Conservation (phyloP, 2,113 vertebrate species). For the Glaucidium brasilianum region DNA sequence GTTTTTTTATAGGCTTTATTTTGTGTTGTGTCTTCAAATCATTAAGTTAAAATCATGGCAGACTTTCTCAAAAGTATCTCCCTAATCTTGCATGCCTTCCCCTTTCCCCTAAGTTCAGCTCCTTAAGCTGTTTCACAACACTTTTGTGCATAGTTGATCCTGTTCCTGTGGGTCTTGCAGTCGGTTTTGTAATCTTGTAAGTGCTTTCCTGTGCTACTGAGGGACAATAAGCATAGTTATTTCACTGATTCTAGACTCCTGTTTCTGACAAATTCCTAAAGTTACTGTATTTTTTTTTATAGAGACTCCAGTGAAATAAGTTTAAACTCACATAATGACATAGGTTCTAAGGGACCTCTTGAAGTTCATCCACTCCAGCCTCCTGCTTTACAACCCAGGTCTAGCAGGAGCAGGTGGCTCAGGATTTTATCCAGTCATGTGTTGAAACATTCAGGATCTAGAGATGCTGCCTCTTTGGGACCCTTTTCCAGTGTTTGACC, state of each 20-base stretch:
- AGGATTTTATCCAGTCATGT: background rate
- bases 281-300: background rate
- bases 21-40: background rate
- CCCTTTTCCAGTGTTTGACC: background rate
- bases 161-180: slow-evolving; percentile 15
- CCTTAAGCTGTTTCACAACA: background rate
- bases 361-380: background rate
- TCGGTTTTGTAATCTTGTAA: background rate
- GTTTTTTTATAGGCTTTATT: background rate
- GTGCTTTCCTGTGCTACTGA: background rate
- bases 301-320: background rate
- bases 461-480: background rate
- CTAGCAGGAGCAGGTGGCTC: background rate
- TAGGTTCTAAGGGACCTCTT: background rate
- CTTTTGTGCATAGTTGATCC: background rate
- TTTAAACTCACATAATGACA: background rate
- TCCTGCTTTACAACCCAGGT: background rate
- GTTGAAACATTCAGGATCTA: background rate
- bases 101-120: background rate
- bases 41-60: background rate
- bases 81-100: background rate
- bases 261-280: background rate
- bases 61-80: background rate
- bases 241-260: background rate
- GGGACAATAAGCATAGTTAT: background rate